phyloP scores from a whole-genome alignment of 1,140 invertebrate genomes.

The Magallana angulata region DNA sequence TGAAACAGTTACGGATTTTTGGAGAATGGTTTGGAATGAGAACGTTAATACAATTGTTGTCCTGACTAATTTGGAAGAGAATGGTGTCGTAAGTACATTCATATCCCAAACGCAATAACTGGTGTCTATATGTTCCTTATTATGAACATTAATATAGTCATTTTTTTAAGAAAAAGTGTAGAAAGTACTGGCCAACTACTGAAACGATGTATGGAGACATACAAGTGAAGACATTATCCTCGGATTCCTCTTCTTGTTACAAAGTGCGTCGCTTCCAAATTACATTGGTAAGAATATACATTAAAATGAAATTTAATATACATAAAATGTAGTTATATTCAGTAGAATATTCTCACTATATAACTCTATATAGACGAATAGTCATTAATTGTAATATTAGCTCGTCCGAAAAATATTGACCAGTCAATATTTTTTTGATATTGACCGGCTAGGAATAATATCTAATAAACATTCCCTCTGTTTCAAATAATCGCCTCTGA shows the following conservation, averaged over 20 bases:
- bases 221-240: neutral
- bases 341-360: too few relatives aligned
- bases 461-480: too few relatives aligned
- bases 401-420: too few relatives aligned
- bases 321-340: too few relatives aligned
- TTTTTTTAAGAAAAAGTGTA: neutral
- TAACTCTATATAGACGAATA: too few relatives aligned
- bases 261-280: neutral
- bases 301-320: too few relatives aligned
- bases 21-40: constrained; percentile 77
- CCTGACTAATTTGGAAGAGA: constrained; percentile 73
- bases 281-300: neutral
- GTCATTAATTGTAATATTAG: too few relatives aligned
- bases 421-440: too few relatives aligned
- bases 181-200: neutral
- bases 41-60: constrained; percentile 71
- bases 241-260: neutral
- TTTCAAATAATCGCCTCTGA: too few relatives aligned
- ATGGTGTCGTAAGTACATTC: constrained; percentile 60
- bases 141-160: too few relatives aligned
- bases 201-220: neutral
- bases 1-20: constrained; percentile 71
- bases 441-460: too few relatives aligned
- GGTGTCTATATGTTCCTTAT: too few relatives aligned
- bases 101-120: neutral